phyloP scores from a whole-genome alignment of 1,140 invertebrate species.

The Sminthurinus signatus region DNA sequence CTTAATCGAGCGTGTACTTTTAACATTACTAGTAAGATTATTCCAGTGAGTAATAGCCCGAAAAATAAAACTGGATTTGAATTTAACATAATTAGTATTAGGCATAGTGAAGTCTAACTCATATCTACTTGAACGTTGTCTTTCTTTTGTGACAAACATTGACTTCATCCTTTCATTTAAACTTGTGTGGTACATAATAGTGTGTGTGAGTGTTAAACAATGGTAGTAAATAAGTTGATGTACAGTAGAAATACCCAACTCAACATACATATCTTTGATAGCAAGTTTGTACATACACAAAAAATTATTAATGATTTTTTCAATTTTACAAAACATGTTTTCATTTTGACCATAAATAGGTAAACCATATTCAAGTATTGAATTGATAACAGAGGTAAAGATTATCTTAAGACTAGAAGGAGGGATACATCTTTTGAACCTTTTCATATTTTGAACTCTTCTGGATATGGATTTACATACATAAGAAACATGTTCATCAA shows the following conservation, averaged over 20 bases:
- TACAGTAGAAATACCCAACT: not conserved
- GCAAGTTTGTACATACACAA: not conserved
- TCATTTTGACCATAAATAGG: not conserved
- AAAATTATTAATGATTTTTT: not conserved
- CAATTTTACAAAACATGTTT: not conserved
- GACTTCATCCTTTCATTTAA: too few relatives aligned
- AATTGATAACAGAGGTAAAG: not conserved
- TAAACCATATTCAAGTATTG: not conserved
- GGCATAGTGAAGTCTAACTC: too few relatives aligned
- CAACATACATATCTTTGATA: not conserved
- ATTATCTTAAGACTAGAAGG: not conserved
- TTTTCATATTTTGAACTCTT: not conserved
- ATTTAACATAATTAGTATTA: too few relatives aligned
- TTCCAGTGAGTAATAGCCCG: too few relatives aligned
- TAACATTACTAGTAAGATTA: too few relatives aligned
- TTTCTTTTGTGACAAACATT: too few relatives aligned
- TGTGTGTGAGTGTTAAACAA: too few relatives aligned
- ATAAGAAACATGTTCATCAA: not conserved
- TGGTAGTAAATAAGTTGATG: too few relatives aligned
- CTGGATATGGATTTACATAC: not conserved
- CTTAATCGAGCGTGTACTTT: too few relatives aligned
- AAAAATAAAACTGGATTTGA: too few relatives aligned
- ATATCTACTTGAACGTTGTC: too few relatives aligned
- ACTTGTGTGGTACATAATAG: too few relatives aligned
- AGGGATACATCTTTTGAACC: not conserved